Evolutionary conservation across 2,113 vertebrate genomes (phyloP).

Genomic region (Carassius gibelio): DNA sequence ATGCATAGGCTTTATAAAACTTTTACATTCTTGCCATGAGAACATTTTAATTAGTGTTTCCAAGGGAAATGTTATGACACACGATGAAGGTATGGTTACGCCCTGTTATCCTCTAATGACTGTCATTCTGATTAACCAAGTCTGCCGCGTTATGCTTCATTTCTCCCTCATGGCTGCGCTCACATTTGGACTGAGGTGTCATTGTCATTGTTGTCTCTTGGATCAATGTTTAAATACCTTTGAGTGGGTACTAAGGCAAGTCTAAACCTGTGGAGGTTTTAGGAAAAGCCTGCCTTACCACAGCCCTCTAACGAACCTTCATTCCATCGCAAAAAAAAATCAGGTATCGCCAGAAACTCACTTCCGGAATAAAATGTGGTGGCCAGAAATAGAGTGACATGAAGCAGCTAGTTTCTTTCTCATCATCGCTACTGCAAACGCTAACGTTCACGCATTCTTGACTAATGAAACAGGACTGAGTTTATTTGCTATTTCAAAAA

Average conservation of each 20-base stretch:
- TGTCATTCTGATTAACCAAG: constrained; percentile 33
- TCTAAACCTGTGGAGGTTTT: constrained; percentile 66
- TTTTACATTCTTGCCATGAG: background rate
- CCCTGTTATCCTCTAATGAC: constrained; percentile 38
- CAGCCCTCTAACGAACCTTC: constrained; percentile 64
- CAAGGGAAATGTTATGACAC: constrained; percentile 25
- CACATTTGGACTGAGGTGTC: constrained; percentile 54
- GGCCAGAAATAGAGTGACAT: constrained; percentile 21
- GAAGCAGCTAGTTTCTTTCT: background rate
- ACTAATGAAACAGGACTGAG: background rate
- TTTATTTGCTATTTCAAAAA: constrained; percentile 53
- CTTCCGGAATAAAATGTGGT: constrained; percentile 32
- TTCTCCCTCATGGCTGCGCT: constrained; percentile 26
- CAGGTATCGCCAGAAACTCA: constrained; percentile 54
- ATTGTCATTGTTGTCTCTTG: constrained; percentile 64
- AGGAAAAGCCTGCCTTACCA: constrained; percentile 71
- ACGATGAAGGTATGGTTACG: constrained; percentile 29
- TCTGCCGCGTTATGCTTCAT: constrained; percentile 21
- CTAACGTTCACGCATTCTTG: constrained; percentile 47
- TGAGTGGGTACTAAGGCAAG: constrained; percentile 58
- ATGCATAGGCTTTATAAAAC: background rate
- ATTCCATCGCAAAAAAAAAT: constrained; percentile 58
- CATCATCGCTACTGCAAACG: background rate
- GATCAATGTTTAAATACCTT: constrained; percentile 47
- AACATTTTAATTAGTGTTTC: constrained; percentile 40